phyloP scores from a whole-genome alignment of 2,888 invertebrate species.

The Gastracanthus pulcherrimus region DNA sequence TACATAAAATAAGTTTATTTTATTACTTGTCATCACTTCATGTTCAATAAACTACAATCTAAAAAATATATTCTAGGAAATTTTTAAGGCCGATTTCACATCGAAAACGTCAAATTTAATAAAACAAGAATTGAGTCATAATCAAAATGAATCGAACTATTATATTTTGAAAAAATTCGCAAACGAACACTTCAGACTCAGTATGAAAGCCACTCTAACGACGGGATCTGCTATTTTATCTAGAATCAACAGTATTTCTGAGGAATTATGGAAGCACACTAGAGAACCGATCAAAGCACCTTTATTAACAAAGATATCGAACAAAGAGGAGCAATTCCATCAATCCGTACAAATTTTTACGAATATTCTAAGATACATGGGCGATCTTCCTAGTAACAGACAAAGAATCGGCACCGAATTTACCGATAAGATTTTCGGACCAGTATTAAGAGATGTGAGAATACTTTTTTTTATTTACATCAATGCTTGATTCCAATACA shows the following conservation, averaged over 20 bases:
- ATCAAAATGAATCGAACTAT: constrained; percentile 83
- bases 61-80: constrained; percentile 66
- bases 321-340: constrained; percentile 85
- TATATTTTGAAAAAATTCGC: constrained; percentile 92
- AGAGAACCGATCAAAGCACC: constrained; percentile 91
- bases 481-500: constrained; percentile 7
- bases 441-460: constrained; percentile 84
- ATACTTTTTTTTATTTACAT: not conserved
- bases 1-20: no score
- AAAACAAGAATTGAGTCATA: constrained; percentile 60
- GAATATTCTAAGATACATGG: constrained; percentile 92
- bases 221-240: constrained; percentile 83
- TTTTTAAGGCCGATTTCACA: constrained; percentile 74
- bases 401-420: constrained; percentile 88
- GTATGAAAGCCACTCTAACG: constrained; percentile 78
- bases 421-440: constrained; percentile 92
- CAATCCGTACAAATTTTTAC: constrained; percentile 87
- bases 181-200: constrained; percentile 87
- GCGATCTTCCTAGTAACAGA: constrained; percentile 91
- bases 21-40: no score
- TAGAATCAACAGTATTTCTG: constrained; percentile 82
- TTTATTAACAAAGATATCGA: constrained; percentile 86
- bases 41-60: not conserved
- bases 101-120: constrained; percentile 42
- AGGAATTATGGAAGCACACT: constrained; percentile 90